These are phyloP conservation scores for Drosophila meridiana DNA, from an alignment of 2,888 invertebrate species.

Conservation along the genomic window DNA sequence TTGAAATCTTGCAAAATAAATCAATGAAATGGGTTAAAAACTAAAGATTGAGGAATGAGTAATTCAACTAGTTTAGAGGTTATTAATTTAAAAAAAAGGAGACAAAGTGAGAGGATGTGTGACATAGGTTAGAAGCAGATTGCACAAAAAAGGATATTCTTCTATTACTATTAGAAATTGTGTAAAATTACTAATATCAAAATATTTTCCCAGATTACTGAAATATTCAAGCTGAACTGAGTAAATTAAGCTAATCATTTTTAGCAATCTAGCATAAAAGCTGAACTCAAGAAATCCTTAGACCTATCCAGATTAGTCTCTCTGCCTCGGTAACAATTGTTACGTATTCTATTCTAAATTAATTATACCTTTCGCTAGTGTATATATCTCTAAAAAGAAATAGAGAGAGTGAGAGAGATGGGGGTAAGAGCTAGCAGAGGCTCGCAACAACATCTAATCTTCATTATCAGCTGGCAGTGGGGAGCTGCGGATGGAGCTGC, in stretches of 20 bases:
- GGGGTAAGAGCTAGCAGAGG: constrained; percentile 26
- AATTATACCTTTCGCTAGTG: background rate
- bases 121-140: too few relatives aligned
- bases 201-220: too few relatives aligned
- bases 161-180: too few relatives aligned
- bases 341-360: background rate
- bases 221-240: too few relatives aligned
- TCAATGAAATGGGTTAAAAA: background rate
- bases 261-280: too few relatives aligned
- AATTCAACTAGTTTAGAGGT: background rate
- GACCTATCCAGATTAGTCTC: too few relatives aligned
- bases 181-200: too few relatives aligned
- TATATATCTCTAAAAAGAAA: background rate
- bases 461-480: constrained; percentile 55
- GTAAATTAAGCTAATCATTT: too few relatives aligned
- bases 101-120: too few relatives aligned
- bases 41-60: background rate
- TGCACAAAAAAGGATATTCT: too few relatives aligned
- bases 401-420: background rate
- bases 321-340: background rate
- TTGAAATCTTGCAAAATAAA: background rate
- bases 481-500: constrained; percentile 6
- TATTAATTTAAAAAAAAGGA: too few relatives aligned
- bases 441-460: constrained; percentile 61
- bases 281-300: too few relatives aligned